Base-by-base conservation (phyloP, 2,113 vertebrate genomes). In the Pholis gunnellus region DNA sequence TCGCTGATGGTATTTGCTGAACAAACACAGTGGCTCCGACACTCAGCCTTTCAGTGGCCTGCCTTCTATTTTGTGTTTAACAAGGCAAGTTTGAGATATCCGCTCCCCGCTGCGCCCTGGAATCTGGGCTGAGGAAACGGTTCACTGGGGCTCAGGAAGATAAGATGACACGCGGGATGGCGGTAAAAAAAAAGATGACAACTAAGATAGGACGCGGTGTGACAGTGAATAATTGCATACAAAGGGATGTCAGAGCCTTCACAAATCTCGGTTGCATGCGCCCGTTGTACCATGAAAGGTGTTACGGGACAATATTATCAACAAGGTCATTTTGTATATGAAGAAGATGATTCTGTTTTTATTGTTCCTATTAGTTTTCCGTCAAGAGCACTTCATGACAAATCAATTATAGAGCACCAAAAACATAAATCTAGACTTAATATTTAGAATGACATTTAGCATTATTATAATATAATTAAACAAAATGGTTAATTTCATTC, bases 21-120 rank as follows among this genome's bases (percentile, higher is more conserved):
- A 82, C 56, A 78, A 81, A 75, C 69, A 38, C 73, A 42, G 72
- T 46, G 9, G 57, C 76, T 68, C 31, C 80, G 83, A 88, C 81
- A 83, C 36, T 40, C 48, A 72, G 82, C 48, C 77, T 81, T 59
- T 78, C 48, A 27, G 74, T 67, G 83, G 70, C 79, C 72, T 86
- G 44, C 36, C 68, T 64, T 88, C 69, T 54, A 70, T 81, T 75
- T 65, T 67, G 38, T 80, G 81, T 90, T 85, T 84, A 91, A 91
- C 86, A 89, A 89, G 88, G 56, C 72, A 65, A 75, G 69, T 88
- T 84, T 69, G 73, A 83, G 79, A 89, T 87, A 88, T 87, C 75
- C 78, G 40, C 81, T 75, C 67, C 84, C 83, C 20, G 57, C 76
- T 84, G 83, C 42, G 73, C 70, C 38, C 4, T 3, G 66, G 63